Conservation (phyloP, 2,797 vertebrate genomes). For the Syndactyla subalaris region DNA sequence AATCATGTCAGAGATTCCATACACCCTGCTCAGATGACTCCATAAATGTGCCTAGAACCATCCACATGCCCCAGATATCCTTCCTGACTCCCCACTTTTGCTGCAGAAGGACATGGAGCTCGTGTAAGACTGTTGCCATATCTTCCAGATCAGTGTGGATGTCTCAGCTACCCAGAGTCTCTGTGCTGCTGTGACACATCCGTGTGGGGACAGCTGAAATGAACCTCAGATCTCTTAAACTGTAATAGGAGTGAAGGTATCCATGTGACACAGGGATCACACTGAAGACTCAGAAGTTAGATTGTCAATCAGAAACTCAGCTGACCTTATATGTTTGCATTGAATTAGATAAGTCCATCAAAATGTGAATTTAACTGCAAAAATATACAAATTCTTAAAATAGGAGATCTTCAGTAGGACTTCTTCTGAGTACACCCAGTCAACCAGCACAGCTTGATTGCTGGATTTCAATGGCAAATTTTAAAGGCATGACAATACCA, state of each 20-base stretch:
- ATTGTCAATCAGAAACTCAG: background rate
- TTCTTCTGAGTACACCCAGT: background rate
- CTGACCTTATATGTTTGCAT: background rate
- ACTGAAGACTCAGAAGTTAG: background rate
- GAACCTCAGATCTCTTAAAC: background rate
- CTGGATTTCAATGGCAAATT: background rate
- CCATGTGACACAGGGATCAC: background rate
- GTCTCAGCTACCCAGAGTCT: background rate
- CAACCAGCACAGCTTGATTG: background rate
- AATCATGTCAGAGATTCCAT: background rate
- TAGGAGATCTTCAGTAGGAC: background rate
- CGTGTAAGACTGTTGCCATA: background rate
- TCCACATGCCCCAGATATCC: background rate
- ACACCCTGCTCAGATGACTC: background rate
- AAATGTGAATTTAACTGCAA: background rate
- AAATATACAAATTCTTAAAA: background rate
- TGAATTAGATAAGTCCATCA: background rate
- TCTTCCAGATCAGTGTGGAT: background rate
- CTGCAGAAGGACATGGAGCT: background rate
- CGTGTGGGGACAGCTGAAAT: background rate
- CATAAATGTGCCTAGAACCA: fast-evolving
- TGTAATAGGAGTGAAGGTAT: background rate
- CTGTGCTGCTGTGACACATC: background rate
- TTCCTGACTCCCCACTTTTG: background rate
- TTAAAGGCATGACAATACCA: background rate